Evolutionary conservation across 2,113 vertebrate species (phyloP).

Genomic region (Cyprinus carpio): DNA sequence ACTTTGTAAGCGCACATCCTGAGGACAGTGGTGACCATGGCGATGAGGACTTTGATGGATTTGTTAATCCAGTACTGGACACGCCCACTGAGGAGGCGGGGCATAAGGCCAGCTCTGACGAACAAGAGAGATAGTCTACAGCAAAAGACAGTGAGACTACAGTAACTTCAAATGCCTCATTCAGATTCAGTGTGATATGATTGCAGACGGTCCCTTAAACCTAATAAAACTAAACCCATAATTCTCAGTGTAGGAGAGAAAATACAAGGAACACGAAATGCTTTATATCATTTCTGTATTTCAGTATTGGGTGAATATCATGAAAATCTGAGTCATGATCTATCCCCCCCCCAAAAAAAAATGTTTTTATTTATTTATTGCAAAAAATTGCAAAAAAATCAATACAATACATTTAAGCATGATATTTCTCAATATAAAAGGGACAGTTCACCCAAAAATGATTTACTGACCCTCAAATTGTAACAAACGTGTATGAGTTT

Average conservation of each 20-base stretch:
- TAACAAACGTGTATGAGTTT: too few species aligned
- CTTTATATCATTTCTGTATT: too few species aligned
- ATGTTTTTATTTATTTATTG: not conserved
- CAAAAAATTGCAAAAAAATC: not conserved
- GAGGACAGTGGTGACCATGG: conserved; percentile 84
- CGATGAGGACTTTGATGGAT: conserved; percentile 88
- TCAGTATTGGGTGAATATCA: not conserved
- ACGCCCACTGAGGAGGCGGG: conserved; percentile 71
- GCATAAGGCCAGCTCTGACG: conserved; percentile 16
- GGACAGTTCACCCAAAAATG: not conserved
- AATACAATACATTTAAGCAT: not conserved
- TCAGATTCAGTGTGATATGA: not conserved
- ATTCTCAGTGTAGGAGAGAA: not conserved
- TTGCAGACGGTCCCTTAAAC: not conserved
- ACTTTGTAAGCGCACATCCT: conserved; percentile 87
- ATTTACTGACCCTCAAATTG: too few species aligned
- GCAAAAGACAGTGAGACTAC: not conserved
- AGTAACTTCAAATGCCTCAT: not conserved
- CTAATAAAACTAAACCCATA: not conserved
- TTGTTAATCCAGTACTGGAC: conserved; percentile 91
- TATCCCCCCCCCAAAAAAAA: not conserved
- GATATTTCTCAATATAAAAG: not conserved
- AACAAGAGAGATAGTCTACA: conserved; percentile 54
- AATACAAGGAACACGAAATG: not conserved
- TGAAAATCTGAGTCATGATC: not conserved